phyloP scores from a whole-genome alignment of 2,888 invertebrate species.

The Meiosimyza decipiens region DNA sequence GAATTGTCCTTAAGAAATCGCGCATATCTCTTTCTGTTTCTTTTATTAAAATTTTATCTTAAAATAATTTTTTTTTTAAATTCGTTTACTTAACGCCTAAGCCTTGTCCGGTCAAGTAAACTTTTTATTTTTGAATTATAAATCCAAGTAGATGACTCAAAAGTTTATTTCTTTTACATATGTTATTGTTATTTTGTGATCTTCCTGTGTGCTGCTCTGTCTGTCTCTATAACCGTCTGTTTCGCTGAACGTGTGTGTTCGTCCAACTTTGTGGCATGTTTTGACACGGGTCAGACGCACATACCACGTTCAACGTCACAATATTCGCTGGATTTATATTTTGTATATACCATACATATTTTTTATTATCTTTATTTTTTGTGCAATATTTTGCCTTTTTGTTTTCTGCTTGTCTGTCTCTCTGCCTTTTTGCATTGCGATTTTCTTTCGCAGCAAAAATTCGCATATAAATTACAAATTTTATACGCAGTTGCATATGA shows the following conservation, averaged over 20 bases:
- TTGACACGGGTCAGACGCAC: constrained; percentile 45
- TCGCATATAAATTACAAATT: constrained; percentile 54
- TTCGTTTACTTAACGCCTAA: too few relatives aligned
- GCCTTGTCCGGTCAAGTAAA: too few relatives aligned
- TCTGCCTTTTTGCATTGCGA: constrained; percentile 4
- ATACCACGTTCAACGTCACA: constrained; percentile 32
- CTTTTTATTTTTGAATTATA: too few relatives aligned
- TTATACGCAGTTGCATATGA: constrained; percentile 44
- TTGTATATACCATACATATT: neutral
- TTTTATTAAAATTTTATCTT: constrained; percentile 1
- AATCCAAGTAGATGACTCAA: too few relatives aligned
- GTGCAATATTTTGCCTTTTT: constrained; percentile 12
- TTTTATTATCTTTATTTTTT: constrained; percentile 6
- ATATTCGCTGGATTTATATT: constrained; percentile 22
- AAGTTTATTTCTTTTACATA: neutral
- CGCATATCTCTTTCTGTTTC: neutral
- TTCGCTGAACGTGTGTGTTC: constrained; percentile 17
- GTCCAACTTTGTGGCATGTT: constrained; percentile 34
- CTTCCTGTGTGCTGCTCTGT: constrained; percentile 1
- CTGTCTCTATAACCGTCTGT: neutral
- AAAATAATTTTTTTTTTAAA: neutral
- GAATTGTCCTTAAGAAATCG: too few relatives aligned
- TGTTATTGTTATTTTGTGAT: constrained; percentile 13
- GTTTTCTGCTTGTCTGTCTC: neutral
- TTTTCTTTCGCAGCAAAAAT: constrained; percentile 38